A percentile compares a stretch with the other conserved stretches of the same genome.
These are phyloP conservation scores for Xenopus petersii DNA, from an alignment of 2,797 vertebrate species.

Conservation along the genomic window DNA sequence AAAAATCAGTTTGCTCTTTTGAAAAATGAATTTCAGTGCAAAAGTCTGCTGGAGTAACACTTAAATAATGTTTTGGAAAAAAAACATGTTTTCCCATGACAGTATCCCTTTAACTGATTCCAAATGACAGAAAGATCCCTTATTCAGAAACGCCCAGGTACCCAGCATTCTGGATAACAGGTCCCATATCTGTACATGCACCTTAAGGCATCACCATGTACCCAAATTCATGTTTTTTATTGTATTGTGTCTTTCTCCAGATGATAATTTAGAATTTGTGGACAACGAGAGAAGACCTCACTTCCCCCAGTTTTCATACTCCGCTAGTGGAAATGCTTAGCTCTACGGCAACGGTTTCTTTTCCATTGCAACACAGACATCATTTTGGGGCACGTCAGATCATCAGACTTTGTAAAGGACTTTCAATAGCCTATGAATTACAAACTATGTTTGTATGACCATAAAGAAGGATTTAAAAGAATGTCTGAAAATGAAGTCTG, in stretches of 20 bases:
- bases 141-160: no score
- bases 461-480: slow-evolving; percentile 59
- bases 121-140: no score
- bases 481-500: slow-evolving; percentile 58
- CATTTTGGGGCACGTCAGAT: slow-evolving; percentile 72
- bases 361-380: slow-evolving; percentile 66
- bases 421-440: slow-evolving; percentile 65
- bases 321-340: slow-evolving; percentile 93
- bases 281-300: slow-evolving; percentile 94
- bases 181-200: no score
- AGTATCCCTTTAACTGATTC: no score
- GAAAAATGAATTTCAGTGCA: no score
- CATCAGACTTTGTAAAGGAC: slow-evolving; percentile 70
- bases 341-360: slow-evolving; percentile 47
- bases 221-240: background rate
- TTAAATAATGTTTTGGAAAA: no score
- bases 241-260: slow-evolving; percentile 58
- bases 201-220: no score
- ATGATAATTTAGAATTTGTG: slow-evolving; percentile 90
- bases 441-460: slow-evolving; percentile 68
- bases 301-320: slow-evolving; percentile 97
- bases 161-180: no score
- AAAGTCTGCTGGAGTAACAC: no score
- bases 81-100: no score
- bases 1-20: no score